Evolutionary conservation across 2,113 vertebrate species (phyloP), one percentile per base, ranked within the genome.

Genomic region (Hassar affinis): DNA sequence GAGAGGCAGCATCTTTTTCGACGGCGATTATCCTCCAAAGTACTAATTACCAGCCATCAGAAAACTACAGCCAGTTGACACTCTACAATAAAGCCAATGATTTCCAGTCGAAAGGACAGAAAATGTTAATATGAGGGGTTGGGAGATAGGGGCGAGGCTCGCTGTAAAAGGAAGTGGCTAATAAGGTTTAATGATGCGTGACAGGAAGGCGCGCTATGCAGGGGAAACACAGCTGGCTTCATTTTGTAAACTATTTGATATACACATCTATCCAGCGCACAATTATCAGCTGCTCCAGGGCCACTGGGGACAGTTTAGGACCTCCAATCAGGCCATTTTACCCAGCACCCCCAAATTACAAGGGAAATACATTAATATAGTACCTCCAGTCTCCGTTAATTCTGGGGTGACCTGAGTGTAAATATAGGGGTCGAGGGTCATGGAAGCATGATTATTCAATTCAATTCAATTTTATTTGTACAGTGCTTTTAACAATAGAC

Each of bases 171-270:
- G 97, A 99, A 99, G 97, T 95, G 95, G 97, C 97, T 99, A 99
- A 99, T 99, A 97, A 99, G 97, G 97, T 98, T 98, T 99, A 99
- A 99, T 99, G 97, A 96, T 97, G 96, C 97, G 92, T 99, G 97
- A 97, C 97, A 99, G 97, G 97, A 99, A 99, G 97, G 97, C 95
- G 95, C 96, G 96, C 95, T 95, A 95, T 96, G 96, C 95, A 96
- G 94, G 96, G 96, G 95, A 99, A 99, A 99, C 97, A 99, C 97
- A 99, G 98, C 97, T 99, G 98, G 96, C 96, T 99, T 97, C 96
- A 98, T 99, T 99, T 98, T 97, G 97, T 98, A 99, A 99, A 99
- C 97, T 98, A 96, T 98, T 97, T 97, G 95, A 98, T 98, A 96
- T 96, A 98, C 97, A 96, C 96, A 97, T 97, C 96, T 96, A 96